These are phyloP conservation scores for Pachymerium ferrugineum DNA, from an alignment of 2,888 invertebrate species.

Conservation along the genomic window DNA sequence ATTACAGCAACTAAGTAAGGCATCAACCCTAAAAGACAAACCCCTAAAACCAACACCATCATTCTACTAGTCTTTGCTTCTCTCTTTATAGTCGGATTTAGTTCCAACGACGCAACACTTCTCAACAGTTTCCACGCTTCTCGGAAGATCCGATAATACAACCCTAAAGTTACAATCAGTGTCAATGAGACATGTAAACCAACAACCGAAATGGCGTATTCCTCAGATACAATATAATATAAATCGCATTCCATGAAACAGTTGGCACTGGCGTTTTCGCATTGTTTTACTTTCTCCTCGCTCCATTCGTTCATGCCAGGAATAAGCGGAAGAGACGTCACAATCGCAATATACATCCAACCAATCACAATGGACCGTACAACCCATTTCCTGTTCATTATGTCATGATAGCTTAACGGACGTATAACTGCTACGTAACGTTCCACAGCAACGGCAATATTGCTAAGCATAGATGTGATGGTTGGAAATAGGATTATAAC, in stretches of 20 bases:
- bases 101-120: constrained; percentile 37
- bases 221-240: constrained; percentile 38
- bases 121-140: constrained; percentile 40
- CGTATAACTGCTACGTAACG: constrained; percentile 39
- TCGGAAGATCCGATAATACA: constrained; percentile 40
- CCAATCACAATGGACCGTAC: constrained; percentile 35
- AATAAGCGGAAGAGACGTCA: constrained; percentile 39
- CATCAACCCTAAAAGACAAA: constrained; percentile 39
- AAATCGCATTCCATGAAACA: constrained; percentile 40
- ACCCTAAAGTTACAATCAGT: constrained; percentile 38
- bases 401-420: constrained; percentile 37
- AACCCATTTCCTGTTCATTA: constrained; percentile 37
- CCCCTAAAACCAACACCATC: constrained; percentile 41
- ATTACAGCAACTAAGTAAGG: constrained; percentile 40
- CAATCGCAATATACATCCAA: constrained; percentile 39
- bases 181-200: constrained; percentile 38
- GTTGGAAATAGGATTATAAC: constrained; percentile 38
- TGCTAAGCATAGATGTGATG: constrained; percentile 38
- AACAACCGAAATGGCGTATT: constrained; percentile 38
- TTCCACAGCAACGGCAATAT: constrained; percentile 39
- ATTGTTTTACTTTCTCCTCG: constrained; percentile 33
- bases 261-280: too few species aligned
- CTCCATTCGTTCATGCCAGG: constrained; percentile 31
- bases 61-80: constrained; percentile 39
- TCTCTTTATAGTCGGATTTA: constrained; percentile 33